Conservation (phyloP, 2,113 vertebrate genomes). For the Catharus minimus region DNA sequence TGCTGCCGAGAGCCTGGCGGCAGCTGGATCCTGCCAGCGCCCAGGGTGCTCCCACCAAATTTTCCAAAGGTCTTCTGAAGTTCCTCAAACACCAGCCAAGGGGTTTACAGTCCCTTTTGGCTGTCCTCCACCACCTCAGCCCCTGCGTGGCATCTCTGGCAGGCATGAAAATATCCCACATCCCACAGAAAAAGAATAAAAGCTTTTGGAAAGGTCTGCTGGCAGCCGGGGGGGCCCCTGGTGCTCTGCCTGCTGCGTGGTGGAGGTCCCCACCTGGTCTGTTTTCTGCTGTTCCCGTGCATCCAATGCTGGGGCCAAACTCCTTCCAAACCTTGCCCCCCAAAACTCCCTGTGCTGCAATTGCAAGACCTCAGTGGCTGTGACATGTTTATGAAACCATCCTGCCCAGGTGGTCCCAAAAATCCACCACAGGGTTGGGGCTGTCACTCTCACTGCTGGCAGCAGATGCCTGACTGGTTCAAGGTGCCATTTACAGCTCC, state of each 20-base stretch:
- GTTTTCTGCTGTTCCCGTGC: not conserved
- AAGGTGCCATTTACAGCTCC: not conserved
- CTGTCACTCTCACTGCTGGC: not conserved
- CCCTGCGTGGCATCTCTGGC: accelerated
- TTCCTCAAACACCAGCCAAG: not conserved
- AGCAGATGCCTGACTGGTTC: not conserved
- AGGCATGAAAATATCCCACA: not conserved
- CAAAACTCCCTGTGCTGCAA: accelerated
- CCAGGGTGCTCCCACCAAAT: not conserved
- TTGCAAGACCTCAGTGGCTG: not conserved
- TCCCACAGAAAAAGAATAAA: not conserved
- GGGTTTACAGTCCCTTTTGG: not conserved
- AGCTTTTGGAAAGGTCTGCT: not conserved
- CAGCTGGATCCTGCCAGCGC: accelerated
- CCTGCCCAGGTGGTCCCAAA: not conserved
- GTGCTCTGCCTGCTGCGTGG: not conserved
- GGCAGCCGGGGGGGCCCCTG: not conserved
- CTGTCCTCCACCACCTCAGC: not conserved
- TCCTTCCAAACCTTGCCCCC: not conserved
- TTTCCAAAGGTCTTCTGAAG: not conserved
- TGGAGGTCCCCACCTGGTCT: not conserved
- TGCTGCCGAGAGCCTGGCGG: not conserved
- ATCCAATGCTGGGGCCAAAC: not conserved
- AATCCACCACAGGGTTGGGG: not conserved
- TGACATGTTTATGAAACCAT: not conserved